Conservation (phyloP, 2,888 invertebrate genomes). For the Hydrotaea cyrtoneurina region DNA sequence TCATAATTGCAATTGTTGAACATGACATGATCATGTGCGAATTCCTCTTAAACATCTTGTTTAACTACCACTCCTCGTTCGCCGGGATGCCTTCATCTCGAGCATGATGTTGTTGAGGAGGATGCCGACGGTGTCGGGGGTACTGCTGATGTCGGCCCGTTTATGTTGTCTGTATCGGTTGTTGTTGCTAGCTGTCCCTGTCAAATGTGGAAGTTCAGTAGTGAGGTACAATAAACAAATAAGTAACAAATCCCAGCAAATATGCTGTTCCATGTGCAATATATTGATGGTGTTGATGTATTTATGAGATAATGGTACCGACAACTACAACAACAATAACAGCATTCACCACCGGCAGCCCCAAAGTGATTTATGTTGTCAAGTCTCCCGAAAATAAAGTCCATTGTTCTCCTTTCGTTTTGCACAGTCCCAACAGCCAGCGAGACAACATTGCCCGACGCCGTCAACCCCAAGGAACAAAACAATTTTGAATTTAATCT, state of each 20-base stretch:
- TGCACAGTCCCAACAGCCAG: constrained; percentile 61
- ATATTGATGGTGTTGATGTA: constrained; percentile 68
- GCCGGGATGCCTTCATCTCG: constrained; percentile 2
- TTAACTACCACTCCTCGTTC: constrained; percentile 25
- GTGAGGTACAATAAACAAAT: constrained; percentile 55
- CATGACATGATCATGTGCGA: constrained; percentile 70
- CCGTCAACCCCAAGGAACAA: constrained; percentile 53
- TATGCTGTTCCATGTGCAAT: constrained; percentile 27
- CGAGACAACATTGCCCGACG: constrained; percentile 59
- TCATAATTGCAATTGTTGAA: constrained; percentile 68
- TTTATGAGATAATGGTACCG: constrained; percentile 67
- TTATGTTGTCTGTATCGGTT: constrained; percentile 11
- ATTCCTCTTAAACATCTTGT: constrained; percentile 64
- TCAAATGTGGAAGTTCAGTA: constrained; percentile 2
- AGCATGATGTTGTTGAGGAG: constrained; percentile 21
- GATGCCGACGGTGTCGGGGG: constrained; percentile 12
- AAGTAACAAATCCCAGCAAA: constrained; percentile 62
- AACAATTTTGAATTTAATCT: constrained; percentile 70
- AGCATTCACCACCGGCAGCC: constrained; percentile 34
- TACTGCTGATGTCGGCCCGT: constrained; percentile 21
- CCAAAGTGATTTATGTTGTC: constrained; percentile 65
- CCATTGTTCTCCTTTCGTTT: constrained; percentile 50
- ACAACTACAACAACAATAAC: constrained; percentile 43
- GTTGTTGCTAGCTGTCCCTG: background rate
- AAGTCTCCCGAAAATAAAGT: constrained; percentile 34